Conservation (phyloP, 2,113 vertebrate genomes). For the Danionella cerebrum region DNA sequence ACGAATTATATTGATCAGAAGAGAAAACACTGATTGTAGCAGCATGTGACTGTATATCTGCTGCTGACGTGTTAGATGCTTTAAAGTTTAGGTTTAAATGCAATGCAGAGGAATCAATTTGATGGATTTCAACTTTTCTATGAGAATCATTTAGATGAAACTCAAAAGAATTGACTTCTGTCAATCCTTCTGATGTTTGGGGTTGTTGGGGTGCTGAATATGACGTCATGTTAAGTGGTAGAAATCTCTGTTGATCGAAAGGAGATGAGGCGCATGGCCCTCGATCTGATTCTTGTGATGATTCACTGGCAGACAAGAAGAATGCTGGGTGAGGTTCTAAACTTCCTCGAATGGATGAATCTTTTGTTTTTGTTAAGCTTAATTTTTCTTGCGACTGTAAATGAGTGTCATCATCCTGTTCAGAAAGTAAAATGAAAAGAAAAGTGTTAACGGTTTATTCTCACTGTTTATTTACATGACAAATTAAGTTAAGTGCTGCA, state of each 20-base stretch:
- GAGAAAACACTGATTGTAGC: too few relatives aligned
- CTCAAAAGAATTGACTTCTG: conserved; percentile 27
- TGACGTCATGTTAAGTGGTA: neutral
- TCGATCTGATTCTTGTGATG: neutral
- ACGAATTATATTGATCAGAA: conserved; percentile 10
- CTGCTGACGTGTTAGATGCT: conserved; percentile 39
- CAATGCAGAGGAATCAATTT: conserved; percentile 41
- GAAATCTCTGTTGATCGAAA: conserved; percentile 6
- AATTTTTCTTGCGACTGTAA: conserved; percentile 20
- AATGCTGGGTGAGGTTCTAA: conserved; percentile 6
- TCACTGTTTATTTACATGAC: neutral
- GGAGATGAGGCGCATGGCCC: neutral
- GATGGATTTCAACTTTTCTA: conserved; percentile 51
- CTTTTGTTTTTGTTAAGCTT: neutral
- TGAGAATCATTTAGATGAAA: conserved; percentile 46
- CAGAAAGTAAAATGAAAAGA: conserved; percentile 54
- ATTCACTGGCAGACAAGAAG: neutral
- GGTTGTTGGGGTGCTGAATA: neutral
- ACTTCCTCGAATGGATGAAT: conserved; percentile 3
- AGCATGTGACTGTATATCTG: too few relatives aligned
- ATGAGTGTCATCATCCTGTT: conserved; percentile 31
- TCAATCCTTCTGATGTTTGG: conserved; percentile 3
- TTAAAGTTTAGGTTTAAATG: too few relatives aligned
- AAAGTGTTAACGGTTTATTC: conserved; percentile 21
- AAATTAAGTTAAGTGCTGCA: neutral